These are phyloP conservation scores for Cacatua alba DNA, from an alignment of 2,113 vertebrate genomes.

Conservation along the genomic window DNA sequence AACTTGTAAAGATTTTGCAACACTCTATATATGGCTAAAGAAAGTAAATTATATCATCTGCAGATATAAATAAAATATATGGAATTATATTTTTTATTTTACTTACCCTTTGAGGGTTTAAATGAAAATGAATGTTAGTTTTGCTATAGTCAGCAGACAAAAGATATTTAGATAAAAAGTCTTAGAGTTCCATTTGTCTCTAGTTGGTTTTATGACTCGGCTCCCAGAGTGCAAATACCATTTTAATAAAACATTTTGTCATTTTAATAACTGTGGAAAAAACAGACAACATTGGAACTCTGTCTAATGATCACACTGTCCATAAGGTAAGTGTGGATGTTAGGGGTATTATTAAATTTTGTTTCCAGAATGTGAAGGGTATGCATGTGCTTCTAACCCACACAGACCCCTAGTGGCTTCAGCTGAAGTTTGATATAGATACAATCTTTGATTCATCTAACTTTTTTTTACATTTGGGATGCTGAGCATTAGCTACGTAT, in stretches of 20 bases:
- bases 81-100: not conserved
- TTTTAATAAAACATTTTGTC: constrained; percentile 43
- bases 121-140: not conserved
- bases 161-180: not conserved
- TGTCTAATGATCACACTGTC: not conserved
- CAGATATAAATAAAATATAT: constrained; percentile 2
- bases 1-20: constrained; percentile 37
- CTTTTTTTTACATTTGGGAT: not conserved
- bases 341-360: not conserved
- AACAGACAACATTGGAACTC: not conserved
- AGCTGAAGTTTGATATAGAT: not conserved
- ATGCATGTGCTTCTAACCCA: not conserved
- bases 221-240: not conserved
- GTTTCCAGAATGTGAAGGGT: not conserved
- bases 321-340: not conserved
- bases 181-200: not conserved
- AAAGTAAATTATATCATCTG: not conserved
- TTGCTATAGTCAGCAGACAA: not conserved
- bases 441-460: not conserved
- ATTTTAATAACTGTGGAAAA: constrained; percentile 9
- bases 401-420: not conserved
- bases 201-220: not conserved
- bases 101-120: constrained; percentile 15
- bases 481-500: not conserved
- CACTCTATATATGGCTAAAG: not conserved